Conservation (phyloP, 2,113 vertebrate genomes). For the Lasiurus cinereus region DNA sequence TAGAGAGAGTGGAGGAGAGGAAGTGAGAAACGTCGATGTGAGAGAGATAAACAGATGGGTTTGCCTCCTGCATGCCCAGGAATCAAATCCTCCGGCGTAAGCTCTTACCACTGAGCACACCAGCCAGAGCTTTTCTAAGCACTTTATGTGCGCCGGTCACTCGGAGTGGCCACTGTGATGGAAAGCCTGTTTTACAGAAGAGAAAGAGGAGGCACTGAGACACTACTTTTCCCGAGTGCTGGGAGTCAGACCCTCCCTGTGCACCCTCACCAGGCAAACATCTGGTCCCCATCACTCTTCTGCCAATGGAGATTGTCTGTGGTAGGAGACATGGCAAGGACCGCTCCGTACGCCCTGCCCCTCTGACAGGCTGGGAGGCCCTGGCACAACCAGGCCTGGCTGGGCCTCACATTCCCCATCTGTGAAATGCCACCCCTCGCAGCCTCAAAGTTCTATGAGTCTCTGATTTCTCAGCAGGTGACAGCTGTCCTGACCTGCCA, state of each 20-base stretch:
- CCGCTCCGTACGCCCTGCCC: background rate
- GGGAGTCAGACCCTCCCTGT: background rate
- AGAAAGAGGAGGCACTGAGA: background rate
- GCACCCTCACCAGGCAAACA: background rate
- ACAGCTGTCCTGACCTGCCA: slow-evolving; percentile 26
- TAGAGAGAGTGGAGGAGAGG: too few species aligned
- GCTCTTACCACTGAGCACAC: too few species aligned
- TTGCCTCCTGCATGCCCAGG: too few species aligned
- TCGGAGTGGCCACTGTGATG: too few species aligned
- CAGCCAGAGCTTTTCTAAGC: background rate
- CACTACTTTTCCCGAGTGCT: background rate
- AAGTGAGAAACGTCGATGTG: too few species aligned
- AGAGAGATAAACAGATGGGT: too few species aligned
- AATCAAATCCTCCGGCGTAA: too few species aligned
- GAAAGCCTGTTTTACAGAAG: background rate
- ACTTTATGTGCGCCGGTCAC: background rate
- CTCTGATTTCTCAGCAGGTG: slow-evolving; percentile 13
- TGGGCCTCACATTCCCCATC: background rate
- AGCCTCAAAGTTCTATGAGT: background rate
- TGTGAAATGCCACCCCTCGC: slow-evolving; percentile 24
- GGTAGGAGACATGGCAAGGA: background rate
- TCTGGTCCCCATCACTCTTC: background rate
- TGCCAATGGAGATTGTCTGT: background rate
- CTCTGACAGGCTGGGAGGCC: background rate
- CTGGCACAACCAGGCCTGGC: background rate